Evolutionary conservation across 2,888 invertebrate genomes (phyloP).

Genomic region (Hemistola chrysoprasaria): DNA sequence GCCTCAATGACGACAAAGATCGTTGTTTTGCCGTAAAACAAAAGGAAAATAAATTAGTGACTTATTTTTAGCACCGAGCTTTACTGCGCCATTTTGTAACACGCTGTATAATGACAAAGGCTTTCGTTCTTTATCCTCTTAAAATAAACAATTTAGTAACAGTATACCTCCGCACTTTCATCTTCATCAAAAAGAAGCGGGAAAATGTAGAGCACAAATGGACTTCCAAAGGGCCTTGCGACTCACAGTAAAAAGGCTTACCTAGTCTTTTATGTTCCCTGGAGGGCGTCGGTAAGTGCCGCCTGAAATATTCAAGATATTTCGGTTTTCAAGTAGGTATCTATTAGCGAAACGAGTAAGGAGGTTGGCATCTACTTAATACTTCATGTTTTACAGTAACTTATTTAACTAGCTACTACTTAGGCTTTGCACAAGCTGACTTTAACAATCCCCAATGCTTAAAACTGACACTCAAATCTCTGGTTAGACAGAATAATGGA

Average conservation of each 20-base stretch:
- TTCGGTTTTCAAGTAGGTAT: constrained; percentile 40
- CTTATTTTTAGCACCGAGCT: too few species aligned
- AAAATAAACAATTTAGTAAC: constrained; percentile 25
- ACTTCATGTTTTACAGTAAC: too few species aligned
- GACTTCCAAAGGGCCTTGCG: constrained; percentile 40
- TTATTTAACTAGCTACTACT: too few species aligned
- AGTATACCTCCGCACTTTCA: constrained; percentile 28
- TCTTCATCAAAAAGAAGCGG: constrained; percentile 38
- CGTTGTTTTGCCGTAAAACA: too few species aligned
- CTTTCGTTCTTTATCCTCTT: not conserved
- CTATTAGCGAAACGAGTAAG: constrained; percentile 34
- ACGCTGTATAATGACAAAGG: too few species aligned
- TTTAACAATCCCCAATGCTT: too few species aligned
- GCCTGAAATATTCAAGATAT: constrained; percentile 48
- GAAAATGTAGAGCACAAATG: constrained; percentile 40
- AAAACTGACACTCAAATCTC: too few species aligned
- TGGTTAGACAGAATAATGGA: too few species aligned
- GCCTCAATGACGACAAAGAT: too few species aligned
- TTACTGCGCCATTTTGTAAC: too few species aligned
- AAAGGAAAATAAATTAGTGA: too few species aligned
- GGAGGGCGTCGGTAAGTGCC: constrained; percentile 43
- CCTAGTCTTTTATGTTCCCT: constrained; percentile 45
- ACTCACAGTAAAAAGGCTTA: constrained; percentile 38
- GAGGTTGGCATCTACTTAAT: constrained; percentile 21
- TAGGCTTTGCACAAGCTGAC: too few species aligned